Evolutionary conservation across 2,797 vertebrate species (phyloP).

Genomic region (Peromyscus nudipes): DNA sequence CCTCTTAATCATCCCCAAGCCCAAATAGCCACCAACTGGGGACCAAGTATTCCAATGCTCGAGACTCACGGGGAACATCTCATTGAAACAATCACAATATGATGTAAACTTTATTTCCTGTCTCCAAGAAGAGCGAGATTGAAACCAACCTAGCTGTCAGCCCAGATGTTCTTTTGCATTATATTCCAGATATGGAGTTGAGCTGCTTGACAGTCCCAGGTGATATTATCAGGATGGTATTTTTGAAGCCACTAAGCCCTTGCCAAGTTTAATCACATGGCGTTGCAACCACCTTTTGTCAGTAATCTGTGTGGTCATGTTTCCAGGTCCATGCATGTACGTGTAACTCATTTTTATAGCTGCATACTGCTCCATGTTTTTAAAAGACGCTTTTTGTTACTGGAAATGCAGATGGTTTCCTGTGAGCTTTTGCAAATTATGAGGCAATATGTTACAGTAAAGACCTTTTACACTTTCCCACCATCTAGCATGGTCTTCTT

Average conservation of each 20-base stretch:
- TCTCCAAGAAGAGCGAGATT: neutral
- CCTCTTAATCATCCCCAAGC: too few relatives aligned
- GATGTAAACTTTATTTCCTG: neutral
- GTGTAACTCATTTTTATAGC: neutral
- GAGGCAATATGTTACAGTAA: neutral
- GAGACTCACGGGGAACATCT: neutral
- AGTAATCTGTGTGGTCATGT: neutral
- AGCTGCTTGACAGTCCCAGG: neutral
- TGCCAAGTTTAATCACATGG: neutral
- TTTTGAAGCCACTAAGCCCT: neutral
- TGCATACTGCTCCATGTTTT: neutral
- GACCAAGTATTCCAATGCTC: neutral
- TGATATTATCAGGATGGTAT: neutral
- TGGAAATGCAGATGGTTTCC: neutral
- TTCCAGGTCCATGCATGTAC: neutral
- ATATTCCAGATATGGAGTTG: neutral
- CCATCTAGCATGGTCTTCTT: neutral
- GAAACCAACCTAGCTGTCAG: neutral
- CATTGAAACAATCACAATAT: neutral
- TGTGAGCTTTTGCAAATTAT: neutral
- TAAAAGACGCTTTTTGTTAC: neutral
- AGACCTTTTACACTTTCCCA: neutral
- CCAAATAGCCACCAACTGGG: neutral
- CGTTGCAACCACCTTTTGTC: neutral
- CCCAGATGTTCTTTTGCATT: neutral